A percentile compares a stretch with the other conserved stretches of the same genome.
These are phyloP conservation scores for Formica selysi DNA, from an alignment of 1,140 invertebrate genomes.

Conservation along the genomic window DNA sequence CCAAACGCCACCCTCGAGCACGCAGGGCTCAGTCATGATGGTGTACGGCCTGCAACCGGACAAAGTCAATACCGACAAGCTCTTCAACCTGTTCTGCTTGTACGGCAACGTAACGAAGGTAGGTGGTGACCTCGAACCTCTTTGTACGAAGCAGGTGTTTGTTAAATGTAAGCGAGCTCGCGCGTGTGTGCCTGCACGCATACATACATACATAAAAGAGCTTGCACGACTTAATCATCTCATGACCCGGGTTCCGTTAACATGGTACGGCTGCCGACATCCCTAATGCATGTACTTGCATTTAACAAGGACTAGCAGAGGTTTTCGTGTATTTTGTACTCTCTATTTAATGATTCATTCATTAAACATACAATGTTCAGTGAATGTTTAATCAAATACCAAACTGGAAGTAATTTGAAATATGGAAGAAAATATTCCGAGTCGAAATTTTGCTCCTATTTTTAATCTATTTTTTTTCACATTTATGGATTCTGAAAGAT, in stretches of 20 bases:
- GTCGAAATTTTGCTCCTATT: too few relatives aligned
- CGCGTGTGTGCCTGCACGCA: too few relatives aligned
- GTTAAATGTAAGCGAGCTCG: too few relatives aligned
- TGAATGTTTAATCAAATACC: not conserved
- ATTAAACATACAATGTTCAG: not conserved
- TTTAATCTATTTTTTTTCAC: not conserved
- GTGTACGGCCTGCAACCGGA: conserved; percentile 98
- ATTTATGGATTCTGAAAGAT: not conserved
- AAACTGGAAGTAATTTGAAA: not conserved
- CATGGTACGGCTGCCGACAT: not conserved
- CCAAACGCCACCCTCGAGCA: conserved; percentile 83
- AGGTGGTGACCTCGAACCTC: not conserved
- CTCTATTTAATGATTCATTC: not conserved
- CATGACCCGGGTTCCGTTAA: conserved; percentile 5
- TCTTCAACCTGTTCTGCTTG: conserved; percentile 99
- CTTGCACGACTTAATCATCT: conserved; percentile 33
- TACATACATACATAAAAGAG: not conserved
- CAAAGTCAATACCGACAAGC: conserved; percentile 97
- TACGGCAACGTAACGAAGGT: conserved; percentile 99
- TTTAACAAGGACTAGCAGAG: conserved; percentile 19
- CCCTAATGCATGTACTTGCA: not conserved
- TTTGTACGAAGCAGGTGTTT: too few relatives aligned
- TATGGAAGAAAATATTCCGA: not conserved
- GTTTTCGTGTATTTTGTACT: not conserved
- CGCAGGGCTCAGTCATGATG: conserved; percentile 97